Evolutionary conservation across 1,140 invertebrate genomes (phyloP).

Genomic region (Pristionchus pacificus): DNA sequence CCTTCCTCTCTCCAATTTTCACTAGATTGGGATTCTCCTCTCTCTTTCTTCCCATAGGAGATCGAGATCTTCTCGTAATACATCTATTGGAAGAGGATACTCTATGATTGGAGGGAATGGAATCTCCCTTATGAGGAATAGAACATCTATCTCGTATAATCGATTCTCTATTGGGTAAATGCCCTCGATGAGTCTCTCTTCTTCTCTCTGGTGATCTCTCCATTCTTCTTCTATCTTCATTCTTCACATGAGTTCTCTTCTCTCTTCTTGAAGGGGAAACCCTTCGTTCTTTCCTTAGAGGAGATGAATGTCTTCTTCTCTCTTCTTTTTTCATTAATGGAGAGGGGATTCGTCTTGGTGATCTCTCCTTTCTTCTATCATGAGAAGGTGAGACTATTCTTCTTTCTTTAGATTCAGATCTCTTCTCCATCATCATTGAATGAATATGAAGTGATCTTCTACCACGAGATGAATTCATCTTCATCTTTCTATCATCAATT

Average conservation of each 20-base stretch:
- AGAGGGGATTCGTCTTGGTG: background rate
- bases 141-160: too few species aligned
- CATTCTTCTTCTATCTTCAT: background rate
- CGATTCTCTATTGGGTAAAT: too few species aligned
- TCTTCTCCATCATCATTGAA: too few species aligned
- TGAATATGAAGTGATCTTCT: background rate
- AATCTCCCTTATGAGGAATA: too few species aligned
- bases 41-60: constrained; percentile 5
- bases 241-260: constrained; percentile 5
- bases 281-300: constrained; percentile 2
- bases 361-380: background rate
- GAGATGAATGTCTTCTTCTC: background rate
- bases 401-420: background rate
- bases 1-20: constrained; percentile 6
- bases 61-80: background rate
- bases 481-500: background rate
- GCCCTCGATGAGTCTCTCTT: background rate
- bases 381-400: background rate
- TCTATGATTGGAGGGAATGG: too few species aligned
- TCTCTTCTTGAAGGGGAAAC: constrained; percentile 3
- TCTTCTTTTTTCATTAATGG: background rate
- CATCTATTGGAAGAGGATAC: too few species aligned
- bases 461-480: background rate
- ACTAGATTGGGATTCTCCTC: constrained; percentile 9
- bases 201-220: background rate